A percentile compares a stretch with the other conserved stretches of the same genome.
phyloP scores from a whole-genome alignment of 2,797 vertebrate genomes.

The Clamator glandarius region DNA sequence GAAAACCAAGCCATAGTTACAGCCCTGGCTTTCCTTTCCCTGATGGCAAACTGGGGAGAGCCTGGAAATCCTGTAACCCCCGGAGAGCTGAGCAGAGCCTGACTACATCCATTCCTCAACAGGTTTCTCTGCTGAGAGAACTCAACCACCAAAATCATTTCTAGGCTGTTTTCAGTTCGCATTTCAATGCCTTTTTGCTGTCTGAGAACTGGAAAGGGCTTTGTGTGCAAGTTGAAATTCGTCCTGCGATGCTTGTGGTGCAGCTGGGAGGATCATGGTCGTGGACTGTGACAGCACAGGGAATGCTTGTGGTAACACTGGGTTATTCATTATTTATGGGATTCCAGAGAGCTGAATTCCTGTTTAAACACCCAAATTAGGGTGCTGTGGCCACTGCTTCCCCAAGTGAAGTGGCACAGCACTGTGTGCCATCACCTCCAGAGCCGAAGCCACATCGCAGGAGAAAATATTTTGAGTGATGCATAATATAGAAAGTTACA shows the following conservation, averaged over 20 bases:
- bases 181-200: neutral
- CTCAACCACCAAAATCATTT: neutral
- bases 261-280: neutral
- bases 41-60: neutral
- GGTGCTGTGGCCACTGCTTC: neutral
- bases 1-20: neutral
- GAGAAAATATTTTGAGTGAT: neutral
- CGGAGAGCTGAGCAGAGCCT: rapidly evolving
- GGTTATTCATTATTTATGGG: neutral
- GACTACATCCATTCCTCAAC: neutral
- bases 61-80: neutral
- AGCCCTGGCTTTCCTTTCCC: neutral
- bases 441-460: neutral
- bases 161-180: neutral
- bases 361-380: neutral
- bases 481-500: neutral
- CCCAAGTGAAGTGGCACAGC: rapidly evolving
- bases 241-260: rapidly evolving
- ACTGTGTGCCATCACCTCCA: neutral
- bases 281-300: no score
- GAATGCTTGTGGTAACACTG: rapidly evolving
- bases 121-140: neutral
- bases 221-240: neutral
- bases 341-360: neutral
- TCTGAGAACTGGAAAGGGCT: neutral